Base-by-base conservation (phyloP, 2,113 vertebrate species). In the Xenopus borealis region DNA sequence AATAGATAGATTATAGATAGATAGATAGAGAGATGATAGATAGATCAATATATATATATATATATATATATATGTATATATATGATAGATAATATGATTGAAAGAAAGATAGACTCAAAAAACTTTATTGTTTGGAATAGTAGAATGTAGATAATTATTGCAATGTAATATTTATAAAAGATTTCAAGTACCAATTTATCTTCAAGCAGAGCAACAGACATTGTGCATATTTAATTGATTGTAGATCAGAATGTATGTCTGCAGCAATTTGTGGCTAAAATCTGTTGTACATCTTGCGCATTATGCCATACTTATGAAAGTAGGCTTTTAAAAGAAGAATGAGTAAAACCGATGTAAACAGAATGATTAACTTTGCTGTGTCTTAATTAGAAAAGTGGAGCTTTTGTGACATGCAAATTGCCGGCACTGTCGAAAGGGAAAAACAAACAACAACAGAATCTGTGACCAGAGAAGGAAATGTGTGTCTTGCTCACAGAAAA, bases 321-420 rank as follows among this genome's bases (percentile, higher is more conserved):
- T 52, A 62, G 66, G n/a, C 46, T 66, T 75, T 59, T 50, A 33
- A 11, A 40, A 55, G 68, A 50, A 45, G 23, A 52, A 45, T 63
- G n/a, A 45, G 58, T 63, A 53, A 14, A n/a, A n/a, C 58, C 63
- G 69, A 62, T 69, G 66, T 76, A 76, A 69, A 69, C 61, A 69
- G 66, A 63, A 59, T 57, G 66, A 76, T 76, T 63, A 76, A 45
- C 66, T 14, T 40, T 62, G 50, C 66, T 44, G 27, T n/a, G 73
- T 30, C 58, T 69, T 69, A 76, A 76, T 69, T 76, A 57, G 73
- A 18, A 76, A 76, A 76, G 46, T 69, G 47, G 18, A 69, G 73
- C 59, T 46, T 76, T 12, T 40, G 59, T 69, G 73, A 76, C 66
- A 53, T 40, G 45, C 23, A 76, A 76, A 76, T 76, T 69, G 69